Base-by-base conservation (phyloP, 2,113 vertebrate genomes). In the Regulus satrapa region DNA sequence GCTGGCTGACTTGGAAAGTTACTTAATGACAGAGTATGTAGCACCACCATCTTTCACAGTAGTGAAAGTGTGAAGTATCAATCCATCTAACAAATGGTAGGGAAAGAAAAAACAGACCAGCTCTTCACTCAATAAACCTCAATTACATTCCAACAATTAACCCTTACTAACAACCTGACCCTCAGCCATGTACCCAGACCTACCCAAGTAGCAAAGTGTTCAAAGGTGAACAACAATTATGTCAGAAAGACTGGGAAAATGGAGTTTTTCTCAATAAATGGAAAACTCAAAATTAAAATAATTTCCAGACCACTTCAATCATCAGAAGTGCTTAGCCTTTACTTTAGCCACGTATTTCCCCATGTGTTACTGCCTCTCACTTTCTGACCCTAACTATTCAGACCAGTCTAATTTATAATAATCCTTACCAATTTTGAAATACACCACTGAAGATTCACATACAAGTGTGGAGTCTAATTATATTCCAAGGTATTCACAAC, bases 121-220 rank as follows among this genome's bases (percentile, higher is more conserved):
- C 11, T 66, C 43, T 62, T 58, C 45, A 61, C 24, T 48, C 45
- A 73, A 18, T 31, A 67, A 88, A 61, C 7, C 32, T 28, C n/a
- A 61, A 55, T 25, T 12, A 45, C 41, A 36, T 4, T 12, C 32
- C 6, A 67, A 54, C 46, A 73, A 63, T 29, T 48, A 72, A 69
- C 51, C 43, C 10, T 41, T 23, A 63, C 0, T 41, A 67, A 32
- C 31, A 36, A 19, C 21, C 26, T 36, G 20, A 61, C 40, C 45
- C 62, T 63, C 48, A 48, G 25, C n/a, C 88, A 43, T 0, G 0
- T 7, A 55, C 0, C 2, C 10, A 51, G n/a, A 28, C 8, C 56
- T n/a, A 81, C 9, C 18, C 3, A 9, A 66, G 6, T 15, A 71
- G 25, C 51, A 7, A 85, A 91, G 31, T 10, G 63, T 51, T 59